These are phyloP conservation scores for Chiroxiphia lanceolata DNA, from an alignment of 2,797 vertebrate species.

Conservation along the genomic window DNA sequence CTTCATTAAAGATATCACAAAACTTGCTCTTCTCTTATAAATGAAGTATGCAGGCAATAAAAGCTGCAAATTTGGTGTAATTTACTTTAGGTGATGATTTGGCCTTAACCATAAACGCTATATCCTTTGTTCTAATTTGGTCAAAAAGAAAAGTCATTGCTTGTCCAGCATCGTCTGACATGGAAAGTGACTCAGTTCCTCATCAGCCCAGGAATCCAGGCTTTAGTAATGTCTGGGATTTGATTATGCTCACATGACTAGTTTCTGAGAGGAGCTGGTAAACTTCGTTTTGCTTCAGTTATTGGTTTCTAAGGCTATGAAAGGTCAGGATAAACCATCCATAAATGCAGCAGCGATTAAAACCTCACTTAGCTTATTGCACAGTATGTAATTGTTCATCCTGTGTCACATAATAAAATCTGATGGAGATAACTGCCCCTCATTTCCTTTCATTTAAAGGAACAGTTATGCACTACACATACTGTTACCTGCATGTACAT, in stretches of 20 bases:
- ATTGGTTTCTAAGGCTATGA: constrained; percentile 66
- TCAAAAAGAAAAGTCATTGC: not conserved
- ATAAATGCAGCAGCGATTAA: constrained; percentile 54
- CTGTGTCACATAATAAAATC: constrained; percentile 52
- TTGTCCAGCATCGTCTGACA: not conserved
- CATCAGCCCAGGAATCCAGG: constrained; percentile 37
- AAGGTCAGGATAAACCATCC: constrained; percentile 70
- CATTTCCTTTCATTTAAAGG: constrained; percentile 43
- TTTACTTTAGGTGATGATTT: not conserved
- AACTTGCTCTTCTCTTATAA: not conserved
- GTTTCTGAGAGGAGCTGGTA: constrained; percentile 39
- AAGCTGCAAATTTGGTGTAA: not conserved
- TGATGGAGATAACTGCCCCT: constrained; percentile 11
- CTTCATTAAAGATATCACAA: not conserved
- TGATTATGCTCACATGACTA: constrained; percentile 51
- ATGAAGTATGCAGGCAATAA: not conserved
- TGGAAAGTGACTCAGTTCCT: not conserved
- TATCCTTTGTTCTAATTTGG: not conserved
- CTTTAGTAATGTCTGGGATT: constrained; percentile 53
- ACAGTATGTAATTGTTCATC: constrained; percentile 50
- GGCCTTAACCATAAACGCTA: not conserved
- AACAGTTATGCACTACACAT: not conserved
- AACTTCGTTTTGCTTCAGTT: constrained; percentile 67
- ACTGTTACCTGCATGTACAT: not conserved
- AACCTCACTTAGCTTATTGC: constrained; percentile 68